Evolutionary conservation across 2,113 vertebrate species (phyloP).

Genomic region (Rhinogobius similis): DNA sequence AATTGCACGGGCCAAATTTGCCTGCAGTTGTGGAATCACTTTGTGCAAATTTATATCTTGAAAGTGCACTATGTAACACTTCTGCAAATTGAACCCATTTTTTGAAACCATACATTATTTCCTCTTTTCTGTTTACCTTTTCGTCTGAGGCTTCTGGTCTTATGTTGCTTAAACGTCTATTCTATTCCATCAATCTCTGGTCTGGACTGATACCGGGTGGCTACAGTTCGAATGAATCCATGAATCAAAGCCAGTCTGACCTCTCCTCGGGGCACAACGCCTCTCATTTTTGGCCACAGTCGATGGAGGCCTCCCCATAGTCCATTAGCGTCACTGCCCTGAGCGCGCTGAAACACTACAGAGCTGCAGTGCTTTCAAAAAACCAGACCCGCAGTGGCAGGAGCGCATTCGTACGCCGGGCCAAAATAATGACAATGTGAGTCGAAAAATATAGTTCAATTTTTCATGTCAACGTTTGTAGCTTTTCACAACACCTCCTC

Average conservation of each 20-base stretch:
- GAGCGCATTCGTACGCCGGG: not conserved
- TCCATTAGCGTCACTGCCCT: constrained; percentile 53
- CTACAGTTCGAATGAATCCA: constrained; percentile 23
- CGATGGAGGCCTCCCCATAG: constrained; percentile 50
- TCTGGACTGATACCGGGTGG: not conserved
- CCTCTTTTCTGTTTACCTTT: not conserved
- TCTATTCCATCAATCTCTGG: constrained; percentile 33
- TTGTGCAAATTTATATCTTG: too few species aligned
- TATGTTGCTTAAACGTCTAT: constrained; percentile 10
- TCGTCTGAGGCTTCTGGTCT: not conserved
- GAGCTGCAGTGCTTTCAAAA: not conserved
- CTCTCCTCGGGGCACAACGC: constrained; percentile 42
- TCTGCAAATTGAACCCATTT: not conserved
- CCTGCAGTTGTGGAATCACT: too few species aligned
- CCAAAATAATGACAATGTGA: not conserved
- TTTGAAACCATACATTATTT: not conserved
- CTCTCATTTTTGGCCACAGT: constrained; percentile 22
- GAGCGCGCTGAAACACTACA: constrained; percentile 3
- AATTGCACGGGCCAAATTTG: too few species aligned
- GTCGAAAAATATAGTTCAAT: not conserved
- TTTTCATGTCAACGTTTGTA: not conserved
- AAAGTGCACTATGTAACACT: too few species aligned
- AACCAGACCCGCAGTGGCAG: not conserved
- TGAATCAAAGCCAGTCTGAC: constrained; percentile 47
- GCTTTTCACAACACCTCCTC: not conserved